These are phyloP conservation scores for Prochilodus magdalenae DNA, from an alignment of 2,113 vertebrate genomes.

Conservation along the genomic window DNA sequence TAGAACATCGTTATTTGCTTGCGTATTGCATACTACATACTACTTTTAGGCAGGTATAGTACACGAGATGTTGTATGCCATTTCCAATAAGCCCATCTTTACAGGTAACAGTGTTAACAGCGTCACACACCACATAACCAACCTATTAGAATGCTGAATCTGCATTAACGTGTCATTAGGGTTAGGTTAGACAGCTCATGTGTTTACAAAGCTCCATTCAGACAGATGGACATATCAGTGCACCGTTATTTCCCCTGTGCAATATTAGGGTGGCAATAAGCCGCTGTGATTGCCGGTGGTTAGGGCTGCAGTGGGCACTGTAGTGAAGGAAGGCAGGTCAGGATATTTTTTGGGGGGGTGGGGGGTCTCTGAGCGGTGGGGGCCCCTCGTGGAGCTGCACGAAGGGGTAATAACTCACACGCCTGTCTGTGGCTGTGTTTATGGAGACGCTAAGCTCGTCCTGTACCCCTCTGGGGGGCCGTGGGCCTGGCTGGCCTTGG, in stretches of 20 bases:
- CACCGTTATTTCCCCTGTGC: neutral
- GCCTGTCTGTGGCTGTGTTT: constrained; percentile 14
- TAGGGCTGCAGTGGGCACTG: neutral
- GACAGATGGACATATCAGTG: neutral
- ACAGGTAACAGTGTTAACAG: too few relatives aligned
- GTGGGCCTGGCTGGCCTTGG: neutral
- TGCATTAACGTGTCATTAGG: neutral
- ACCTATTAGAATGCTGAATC: neutral
- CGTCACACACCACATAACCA: too few relatives aligned
- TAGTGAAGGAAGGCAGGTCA: neutral
- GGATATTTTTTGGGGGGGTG: neutral
- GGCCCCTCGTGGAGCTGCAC: neutral
- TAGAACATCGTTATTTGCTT: too few relatives aligned
- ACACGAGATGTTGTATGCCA: too few relatives aligned
- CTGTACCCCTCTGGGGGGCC: neutral
- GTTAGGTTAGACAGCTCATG: neutral
- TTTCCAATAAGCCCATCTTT: too few relatives aligned
- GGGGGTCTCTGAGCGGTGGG: neutral
- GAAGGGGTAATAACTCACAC: neutral
- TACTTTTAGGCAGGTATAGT: too few relatives aligned
- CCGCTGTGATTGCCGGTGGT: neutral
- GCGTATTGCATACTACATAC: too few relatives aligned
- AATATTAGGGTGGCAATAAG: neutral
- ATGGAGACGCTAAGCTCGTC: constrained; percentile 2
- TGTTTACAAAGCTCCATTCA: neutral